Conservation (phyloP, 92 coral and sea anemone genomes). For the Epizoanthus stellaris region DNA sequence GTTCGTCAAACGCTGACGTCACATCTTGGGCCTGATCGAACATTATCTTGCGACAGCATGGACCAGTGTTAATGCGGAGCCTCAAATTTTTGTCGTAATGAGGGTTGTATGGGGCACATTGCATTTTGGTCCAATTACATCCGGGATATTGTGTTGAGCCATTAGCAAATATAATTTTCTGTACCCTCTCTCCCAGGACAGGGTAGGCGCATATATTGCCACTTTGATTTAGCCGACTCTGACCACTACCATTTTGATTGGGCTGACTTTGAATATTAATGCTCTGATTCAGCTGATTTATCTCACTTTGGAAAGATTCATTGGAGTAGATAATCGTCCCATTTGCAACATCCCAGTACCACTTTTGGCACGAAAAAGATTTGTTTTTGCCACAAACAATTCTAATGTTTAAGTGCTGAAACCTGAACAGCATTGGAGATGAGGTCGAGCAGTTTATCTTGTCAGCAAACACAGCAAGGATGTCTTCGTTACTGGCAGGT, state of each 20-base stretch:
- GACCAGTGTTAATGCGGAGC: conserved; percentile 35
- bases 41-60: conserved; percentile 31
- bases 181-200: not conserved
- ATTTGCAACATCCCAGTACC: conserved; percentile 22
- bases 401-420: not conserved
- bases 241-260: too few species aligned
- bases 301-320: not conserved
- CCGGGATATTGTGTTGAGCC: conserved; percentile 4
- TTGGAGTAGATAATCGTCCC: not conserved
- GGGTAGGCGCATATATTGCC: not conserved
- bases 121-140: not conserved
- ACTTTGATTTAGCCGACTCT: not conserved
- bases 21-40: not conserved
- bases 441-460: not conserved
- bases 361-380: not conserved
- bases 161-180: conserved; percentile 4
- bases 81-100: conserved; percentile 13
- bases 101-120: not conserved
- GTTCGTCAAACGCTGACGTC: not conserved
- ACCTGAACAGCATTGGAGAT: not conserved
- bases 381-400: not conserved
- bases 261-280: too few species aligned
- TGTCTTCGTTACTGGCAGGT: not conserved
- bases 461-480: not conserved
- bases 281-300: too few species aligned